Base-by-base conservation (phyloP, 2,113 vertebrate species). In the Notothenia coriiceps region DNA sequence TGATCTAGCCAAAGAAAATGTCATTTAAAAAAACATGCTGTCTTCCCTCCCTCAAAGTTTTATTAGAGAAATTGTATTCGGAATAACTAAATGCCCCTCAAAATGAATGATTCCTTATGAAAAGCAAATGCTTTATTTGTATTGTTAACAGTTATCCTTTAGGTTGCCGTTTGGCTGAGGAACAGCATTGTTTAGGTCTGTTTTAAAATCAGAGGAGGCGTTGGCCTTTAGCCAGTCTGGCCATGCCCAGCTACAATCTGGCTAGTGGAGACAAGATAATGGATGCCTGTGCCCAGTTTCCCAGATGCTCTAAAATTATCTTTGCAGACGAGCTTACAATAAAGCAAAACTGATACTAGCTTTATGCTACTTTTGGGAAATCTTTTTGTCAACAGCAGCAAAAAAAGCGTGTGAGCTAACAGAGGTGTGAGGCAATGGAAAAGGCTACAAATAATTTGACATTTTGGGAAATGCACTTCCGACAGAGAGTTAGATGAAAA, bases 241-340 rank as follows among this genome's bases (percentile, higher is more conserved):
- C 46, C 44, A 11, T 40, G 47, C 43, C 22, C 74, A 73, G 66
- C 57, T 56, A 52, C 69, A 84, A 44, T 46, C 63, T 49, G 70
- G 57, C 84, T 70, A 35, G 88, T 88, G 88, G 89, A 91, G 86
- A 89, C 81, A 20, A 80, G 51, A 54, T 33, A 44, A 59, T 29
- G 20, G 64, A 78, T 5, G 60, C 11, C 65, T 3, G 49, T 13
- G 25, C 61, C 17, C 35, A 50, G 69, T 55, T 57, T 64, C 64
- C n/a, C n/a, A 59, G 66, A 73, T 46, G 50, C 67, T 47, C 65
- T 50, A 18, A 74, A 64, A 25, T 64, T 5, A 59, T 80, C 29
- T 75, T 17, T 50, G 5, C 52, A 17, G 59, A 62, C 33, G n/a
- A 47, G 57, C 61, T 81, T 33, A 73, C 22, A 63, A 63, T 56